Percentiles rank a stretch among this genome's conserved stretches.
Evolutionary conservation across 2,797 vertebrate genomes (phyloP).

Genomic region (Tinamus major): DNA sequence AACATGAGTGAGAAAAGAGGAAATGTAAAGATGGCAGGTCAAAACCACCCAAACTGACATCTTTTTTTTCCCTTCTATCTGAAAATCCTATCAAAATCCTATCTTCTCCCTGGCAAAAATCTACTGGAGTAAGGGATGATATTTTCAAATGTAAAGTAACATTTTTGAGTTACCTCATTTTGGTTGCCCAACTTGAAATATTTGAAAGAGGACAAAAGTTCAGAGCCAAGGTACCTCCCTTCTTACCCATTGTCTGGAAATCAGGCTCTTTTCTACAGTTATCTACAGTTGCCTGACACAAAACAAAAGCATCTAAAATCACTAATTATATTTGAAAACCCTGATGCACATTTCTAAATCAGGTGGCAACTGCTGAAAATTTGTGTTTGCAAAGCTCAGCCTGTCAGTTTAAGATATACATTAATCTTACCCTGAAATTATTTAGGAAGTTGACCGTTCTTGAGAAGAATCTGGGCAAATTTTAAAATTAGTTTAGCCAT

Average conservation of each 20-base stretch:
- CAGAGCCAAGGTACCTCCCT: not conserved
- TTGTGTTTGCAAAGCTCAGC: not conserved
- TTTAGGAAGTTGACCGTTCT: accelerated
- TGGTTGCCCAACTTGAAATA: not conserved
- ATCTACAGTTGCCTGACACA: not conserved
- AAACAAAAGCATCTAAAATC: not conserved
- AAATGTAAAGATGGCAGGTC: not conserved
- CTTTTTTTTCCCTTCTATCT: not conserved
- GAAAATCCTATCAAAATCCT: not conserved
- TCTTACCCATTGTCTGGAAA: not conserved
- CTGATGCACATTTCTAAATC: not conserved
- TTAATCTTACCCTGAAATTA: not conserved
- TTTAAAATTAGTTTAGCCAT: not conserved
- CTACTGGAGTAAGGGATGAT: not conserved
- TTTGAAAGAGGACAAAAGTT: not conserved
- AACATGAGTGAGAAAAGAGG: not conserved
- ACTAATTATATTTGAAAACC: not conserved
- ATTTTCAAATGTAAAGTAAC: not conserved
- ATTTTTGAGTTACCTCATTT: not conserved
- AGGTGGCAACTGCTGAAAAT: not conserved
- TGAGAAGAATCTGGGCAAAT: not conserved
- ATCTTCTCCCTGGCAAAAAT: not conserved
- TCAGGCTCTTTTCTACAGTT: not conserved
- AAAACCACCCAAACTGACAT: not conserved
- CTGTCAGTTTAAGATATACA: not conserved